Conservation (phyloP, 64 coral and sea anemone species). For the Montipora efflorescens region DNA sequence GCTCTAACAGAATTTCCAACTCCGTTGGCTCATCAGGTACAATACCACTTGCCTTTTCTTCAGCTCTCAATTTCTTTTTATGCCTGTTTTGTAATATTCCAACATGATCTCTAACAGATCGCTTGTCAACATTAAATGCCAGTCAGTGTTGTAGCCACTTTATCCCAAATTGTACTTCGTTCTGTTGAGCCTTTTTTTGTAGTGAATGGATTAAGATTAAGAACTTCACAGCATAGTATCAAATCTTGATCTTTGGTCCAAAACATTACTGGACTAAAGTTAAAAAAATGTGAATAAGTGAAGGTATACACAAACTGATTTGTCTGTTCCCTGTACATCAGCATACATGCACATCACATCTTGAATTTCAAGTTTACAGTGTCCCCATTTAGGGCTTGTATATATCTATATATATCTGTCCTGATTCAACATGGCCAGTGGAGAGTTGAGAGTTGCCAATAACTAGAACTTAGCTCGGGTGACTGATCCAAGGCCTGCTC, state of each 20-base stretch:
- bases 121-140: slow-evolving; percentile 69
- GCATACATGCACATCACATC: slow-evolving; percentile 44
- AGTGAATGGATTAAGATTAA: slow-evolving; percentile 44
- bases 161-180: slow-evolving; percentile 58
- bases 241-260: slow-evolving; percentile 46
- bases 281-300: slow-evolving; percentile 55
- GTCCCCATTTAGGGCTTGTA: slow-evolving; percentile 20
- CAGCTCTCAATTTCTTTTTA: slow-evolving; percentile 73
- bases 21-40: slow-evolving; percentile 64
- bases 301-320: slow-evolving; percentile 63
- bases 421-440: neutral
- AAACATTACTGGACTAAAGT: slow-evolving; percentile 55
- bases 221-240: slow-evolving; percentile 55
- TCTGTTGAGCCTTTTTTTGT: slow-evolving; percentile 40
- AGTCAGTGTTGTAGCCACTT: slow-evolving; percentile 61
- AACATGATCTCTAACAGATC: slow-evolving; percentile 50
- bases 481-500: neutral
- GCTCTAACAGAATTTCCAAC: slow-evolving; percentile 45
- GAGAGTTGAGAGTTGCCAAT: slow-evolving; percentile 11
- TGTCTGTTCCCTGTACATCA: slow-evolving; percentile 51
- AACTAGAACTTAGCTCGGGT: neutral
- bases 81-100: slow-evolving; percentile 52
- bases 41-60: slow-evolving; percentile 67
- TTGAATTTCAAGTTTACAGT: slow-evolving; percentile 33
- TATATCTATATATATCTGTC: neutral